Conservation (phyloP, 1,140 invertebrate genomes). For the Drosophila mauritiana region DNA sequence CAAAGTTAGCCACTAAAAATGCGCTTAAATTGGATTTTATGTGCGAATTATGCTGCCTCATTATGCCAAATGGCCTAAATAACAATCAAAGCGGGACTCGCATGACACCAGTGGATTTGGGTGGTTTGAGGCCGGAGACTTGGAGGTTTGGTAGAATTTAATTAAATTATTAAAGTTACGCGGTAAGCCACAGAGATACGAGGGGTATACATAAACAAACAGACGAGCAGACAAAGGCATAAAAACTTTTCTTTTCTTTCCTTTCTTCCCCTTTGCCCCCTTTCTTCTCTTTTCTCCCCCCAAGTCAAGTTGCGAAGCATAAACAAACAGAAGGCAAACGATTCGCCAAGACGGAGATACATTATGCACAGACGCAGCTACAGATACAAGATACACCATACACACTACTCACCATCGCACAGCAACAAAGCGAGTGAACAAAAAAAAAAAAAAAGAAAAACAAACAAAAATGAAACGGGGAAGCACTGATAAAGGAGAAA, state of each 20-base stretch:
- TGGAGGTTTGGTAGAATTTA: constrained; percentile 57
- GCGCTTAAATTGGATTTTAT: constrained; percentile 71
- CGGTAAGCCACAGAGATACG: constrained; percentile 63
- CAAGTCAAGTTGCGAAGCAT: constrained; percentile 64
- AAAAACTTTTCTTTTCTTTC: constrained; percentile 65
- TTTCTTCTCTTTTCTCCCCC: constrained; percentile 8
- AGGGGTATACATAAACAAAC: constrained; percentile 57
- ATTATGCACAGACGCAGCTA: constrained; percentile 72
- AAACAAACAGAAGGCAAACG: constrained; percentile 63
- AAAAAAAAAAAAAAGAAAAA: constrained; percentile 3
- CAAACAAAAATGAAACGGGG: constrained; percentile 43
- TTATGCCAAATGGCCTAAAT: constrained; percentile 77
- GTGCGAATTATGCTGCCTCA: constrained; percentile 76
- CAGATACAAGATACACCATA: constrained; percentile 48
- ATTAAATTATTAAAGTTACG: constrained; percentile 79
- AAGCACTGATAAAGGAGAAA: constrained; percentile 24
- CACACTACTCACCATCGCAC: not conserved
- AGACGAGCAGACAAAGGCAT: constrained; percentile 67
- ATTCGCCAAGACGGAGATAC: constrained; percentile 65
- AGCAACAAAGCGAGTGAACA: constrained; percentile 22
- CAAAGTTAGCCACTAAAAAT: constrained; percentile 62
- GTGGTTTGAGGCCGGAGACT: not conserved
- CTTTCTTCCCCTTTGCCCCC: not conserved
- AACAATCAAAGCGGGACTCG: constrained; percentile 70
- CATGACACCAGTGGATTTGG: constrained; percentile 5